These are phyloP conservation scores for Enchytraeus crypticus DNA, from an alignment of 2,888 invertebrate species.

Conservation along the genomic window DNA sequence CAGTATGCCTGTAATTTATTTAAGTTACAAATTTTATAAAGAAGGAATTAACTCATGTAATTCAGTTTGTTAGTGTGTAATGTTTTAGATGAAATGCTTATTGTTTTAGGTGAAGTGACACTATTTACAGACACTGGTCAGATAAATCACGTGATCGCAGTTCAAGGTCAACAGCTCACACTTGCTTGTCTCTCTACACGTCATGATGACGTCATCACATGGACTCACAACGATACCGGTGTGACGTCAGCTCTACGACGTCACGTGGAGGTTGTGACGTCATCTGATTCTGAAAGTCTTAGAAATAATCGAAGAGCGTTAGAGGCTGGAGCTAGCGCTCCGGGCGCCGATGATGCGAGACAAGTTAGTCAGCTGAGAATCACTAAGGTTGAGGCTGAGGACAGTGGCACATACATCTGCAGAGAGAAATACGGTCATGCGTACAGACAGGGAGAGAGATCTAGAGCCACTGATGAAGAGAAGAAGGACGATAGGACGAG, in stretches of 20 bases:
- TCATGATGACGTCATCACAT: not conserved
- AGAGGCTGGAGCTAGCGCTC: too few relatives aligned
- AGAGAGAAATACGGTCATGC: not conserved
- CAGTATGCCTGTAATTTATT: too few relatives aligned
- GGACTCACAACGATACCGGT: not conserved
- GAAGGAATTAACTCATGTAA: too few relatives aligned
- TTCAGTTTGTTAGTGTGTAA: too few relatives aligned
- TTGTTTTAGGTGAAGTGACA: not conserved
- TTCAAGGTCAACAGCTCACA: not conserved
- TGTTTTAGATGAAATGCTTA: too few relatives aligned
- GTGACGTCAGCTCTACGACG: not conserved
- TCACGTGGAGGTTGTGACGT: not conserved
- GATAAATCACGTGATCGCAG: not conserved
- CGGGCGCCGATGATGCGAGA: not conserved
- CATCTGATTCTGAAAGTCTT: too few relatives aligned
- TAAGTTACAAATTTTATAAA: too few relatives aligned
- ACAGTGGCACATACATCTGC: not conserved
- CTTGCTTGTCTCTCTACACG: not conserved
- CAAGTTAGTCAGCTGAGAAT: not conserved
- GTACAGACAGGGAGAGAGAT: not conserved
- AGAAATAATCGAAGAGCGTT: too few relatives aligned
- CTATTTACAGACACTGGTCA: not conserved
- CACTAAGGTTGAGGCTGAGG: not conserved
- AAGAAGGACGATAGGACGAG: too few relatives aligned
- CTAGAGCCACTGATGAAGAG: too few relatives aligned